Evolutionary conservation across 2,888 invertebrate species (phyloP), one percentile per base, ranked within the genome.

Genomic region (Chaetogeoica ovagalla): DNA sequence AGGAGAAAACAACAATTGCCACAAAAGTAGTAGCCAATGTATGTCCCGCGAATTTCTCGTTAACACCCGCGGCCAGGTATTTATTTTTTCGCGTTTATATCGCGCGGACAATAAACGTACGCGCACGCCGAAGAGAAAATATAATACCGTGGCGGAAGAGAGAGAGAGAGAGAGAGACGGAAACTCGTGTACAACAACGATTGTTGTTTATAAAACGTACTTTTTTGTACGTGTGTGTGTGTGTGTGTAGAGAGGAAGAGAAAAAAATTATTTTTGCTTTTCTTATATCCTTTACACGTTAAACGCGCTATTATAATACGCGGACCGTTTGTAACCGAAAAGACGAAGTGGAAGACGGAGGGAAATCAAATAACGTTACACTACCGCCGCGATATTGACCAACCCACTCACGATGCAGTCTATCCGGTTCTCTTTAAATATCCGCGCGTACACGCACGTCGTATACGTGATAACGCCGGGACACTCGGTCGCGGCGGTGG

Each of bases 381-480:
- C 59, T 57, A 66, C 66, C 75, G 43, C 75, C 43, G 75, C 75
- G 75, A 76, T 76, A 68, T 76, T 76, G 75, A 76, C 75, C 75
- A 59, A 68, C 75, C 75, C 75, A 76, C 75, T 76, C 75, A 76
- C 75, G 75, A 76, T 76, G 75, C 1, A 15, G 75, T 76, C 75
- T 68, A 68, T 76, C 75, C 75, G 75, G 75, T 76, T 76, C 66
- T 76, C 66, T 76, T 76, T 76, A 76, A 76, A 68, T 48, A 76
- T 76, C 75, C 15, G 37, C 52, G 8, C 21, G 11, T 9, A 62
- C 39, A 30, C 19, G 11, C 17, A 30, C 15, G 39, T n/a, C 30
- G 55, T 39, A 57, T 23, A 30, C 15, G 39, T n/a, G 48, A 65
- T 39, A 57, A 55, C 37, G 30, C 4, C 4, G 30, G 4, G 30